A percentile compares a stretch with the other conserved stretches of the same genome.
Conservation (phyloP, 2,888 invertebrate genomes). For the Hymenopus coronatus region DNA sequence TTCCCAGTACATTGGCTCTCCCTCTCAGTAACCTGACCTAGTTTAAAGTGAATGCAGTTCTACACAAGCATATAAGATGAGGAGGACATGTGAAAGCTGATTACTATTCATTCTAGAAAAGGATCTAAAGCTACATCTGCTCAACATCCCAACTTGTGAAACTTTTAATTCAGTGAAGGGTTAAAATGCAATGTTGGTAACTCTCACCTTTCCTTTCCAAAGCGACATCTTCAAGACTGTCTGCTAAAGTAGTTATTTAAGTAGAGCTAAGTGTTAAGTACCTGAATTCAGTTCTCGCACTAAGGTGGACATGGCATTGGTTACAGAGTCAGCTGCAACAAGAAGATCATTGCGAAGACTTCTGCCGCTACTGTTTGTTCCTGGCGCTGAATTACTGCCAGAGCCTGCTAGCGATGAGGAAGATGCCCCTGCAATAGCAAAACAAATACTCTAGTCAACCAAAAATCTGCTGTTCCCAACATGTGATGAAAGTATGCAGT, state of each 20-base stretch:
- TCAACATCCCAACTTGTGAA: too few species aligned
- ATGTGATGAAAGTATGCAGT: too few species aligned
- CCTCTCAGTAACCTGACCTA: too few species aligned
- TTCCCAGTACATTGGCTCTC: too few species aligned
- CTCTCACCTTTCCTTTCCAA: not conserved
- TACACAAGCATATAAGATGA: too few species aligned
- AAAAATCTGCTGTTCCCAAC: too few species aligned
- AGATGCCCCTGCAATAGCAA: constrained; percentile 36
- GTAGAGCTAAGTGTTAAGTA: constrained; percentile 10
- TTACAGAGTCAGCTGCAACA: constrained; percentile 95
- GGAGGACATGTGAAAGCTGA: too few species aligned
- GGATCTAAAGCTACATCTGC: too few species aligned
- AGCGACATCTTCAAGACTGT: not conserved
- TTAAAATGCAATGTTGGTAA: not conserved
- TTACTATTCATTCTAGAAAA: too few species aligned
- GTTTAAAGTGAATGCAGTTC: too few species aligned
- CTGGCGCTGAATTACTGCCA: constrained; percentile 28
- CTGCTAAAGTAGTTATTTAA: not conserved
- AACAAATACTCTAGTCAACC: too few species aligned
- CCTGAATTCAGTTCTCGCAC: constrained; percentile 93
- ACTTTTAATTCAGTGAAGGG: not conserved
- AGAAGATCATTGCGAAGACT: constrained; percentile 82
- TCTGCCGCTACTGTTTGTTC: constrained; percentile 47
- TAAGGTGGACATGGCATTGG: constrained; percentile 95
- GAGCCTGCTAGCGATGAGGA: constrained; percentile 35